Base-by-base conservation (phyloP, 30 jellyfish, hydroid and myxozoan species). In the Hydractinia symbiolongicarpus region DNA sequence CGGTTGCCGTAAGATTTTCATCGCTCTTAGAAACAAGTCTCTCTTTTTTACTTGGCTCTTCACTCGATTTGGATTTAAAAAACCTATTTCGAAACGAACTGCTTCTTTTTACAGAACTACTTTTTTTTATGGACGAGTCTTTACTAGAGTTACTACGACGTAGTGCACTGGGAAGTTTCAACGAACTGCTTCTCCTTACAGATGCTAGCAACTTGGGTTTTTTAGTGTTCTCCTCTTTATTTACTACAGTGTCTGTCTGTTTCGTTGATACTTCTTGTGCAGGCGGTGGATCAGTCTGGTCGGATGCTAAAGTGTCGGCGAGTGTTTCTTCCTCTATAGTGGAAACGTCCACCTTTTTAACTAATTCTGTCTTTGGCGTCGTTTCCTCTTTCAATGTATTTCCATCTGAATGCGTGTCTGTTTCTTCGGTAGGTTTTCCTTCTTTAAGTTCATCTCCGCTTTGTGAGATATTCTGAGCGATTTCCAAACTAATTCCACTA, bases 381-480 rank as follows among this genome's bases (percentile, higher is more conserved):
- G 80, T 71, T 71, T 79, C 83, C 66, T 79, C 83, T 58, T 79
- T 83, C 4, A 14, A 62, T 15, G 67, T 79, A 79, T 83, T 61
- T n/a, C 66, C 83, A 20, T 61, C 66, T 8, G 54, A 61, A 14
- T 76, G 78, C 10, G 52, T 1, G 0, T 30, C 53, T 72, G 73
- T 30, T 6, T 8, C 53, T 21, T 11, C 9, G 16, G 16, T 61
- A 72, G 54, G 8, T 17, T 5, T 72, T 72, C 16, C 56, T 7
- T 64, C 74, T 51, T 64, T 64, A 17, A 77, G 60, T 58, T 50
- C 54, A 6, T 74, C 66, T 16, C 10, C 71, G 49, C 82, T 83
- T 13, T 72, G 88, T 20, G 90, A 83, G 17, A 74, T 74, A 83
- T 83, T 83, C 61, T 83, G 90, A 15, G 87, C 87, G 8, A 68